Conservation (phyloP, 2,888 invertebrate genomes). For the Quadroppia sp. region DNA sequence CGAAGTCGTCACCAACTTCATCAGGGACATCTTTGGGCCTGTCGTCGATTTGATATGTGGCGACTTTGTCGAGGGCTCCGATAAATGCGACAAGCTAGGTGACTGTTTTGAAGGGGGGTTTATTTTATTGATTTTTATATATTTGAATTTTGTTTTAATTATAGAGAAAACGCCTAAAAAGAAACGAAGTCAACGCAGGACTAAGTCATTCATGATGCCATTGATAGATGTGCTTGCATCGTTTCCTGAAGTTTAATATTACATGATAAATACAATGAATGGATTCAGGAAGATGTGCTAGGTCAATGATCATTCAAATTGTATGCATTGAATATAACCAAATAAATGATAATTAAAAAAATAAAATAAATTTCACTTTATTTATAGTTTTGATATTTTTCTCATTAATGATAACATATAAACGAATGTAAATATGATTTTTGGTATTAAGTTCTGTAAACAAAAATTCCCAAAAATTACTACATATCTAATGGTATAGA, state of each 20-base stretch:
- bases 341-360: too few species aligned
- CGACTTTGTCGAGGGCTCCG: neutral
- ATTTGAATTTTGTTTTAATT: neutral
- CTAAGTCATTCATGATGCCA: neutral
- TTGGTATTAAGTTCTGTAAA: too few species aligned
- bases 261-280: neutral
- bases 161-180: neutral
- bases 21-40: neutral
- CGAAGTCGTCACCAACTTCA: neutral
- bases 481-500: too few species aligned
- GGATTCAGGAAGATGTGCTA: too few species aligned
- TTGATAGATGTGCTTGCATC: neutral
- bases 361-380: too few species aligned
- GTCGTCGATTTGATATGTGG: slow-evolving; percentile 7
- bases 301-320: too few species aligned
- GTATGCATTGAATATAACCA: too few species aligned
- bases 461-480: too few species aligned
- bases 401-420: too few species aligned
- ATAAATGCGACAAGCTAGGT: slow-evolving; percentile 11
- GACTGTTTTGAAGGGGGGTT: neutral
- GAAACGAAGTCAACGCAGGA: neutral
- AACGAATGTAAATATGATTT: too few species aligned
- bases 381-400: too few species aligned
- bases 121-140: neutral
- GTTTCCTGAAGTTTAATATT: neutral